These are phyloP conservation scores for Eclectus roratus DNA, from an alignment of 2,113 vertebrate species.

Conservation along the genomic window DNA sequence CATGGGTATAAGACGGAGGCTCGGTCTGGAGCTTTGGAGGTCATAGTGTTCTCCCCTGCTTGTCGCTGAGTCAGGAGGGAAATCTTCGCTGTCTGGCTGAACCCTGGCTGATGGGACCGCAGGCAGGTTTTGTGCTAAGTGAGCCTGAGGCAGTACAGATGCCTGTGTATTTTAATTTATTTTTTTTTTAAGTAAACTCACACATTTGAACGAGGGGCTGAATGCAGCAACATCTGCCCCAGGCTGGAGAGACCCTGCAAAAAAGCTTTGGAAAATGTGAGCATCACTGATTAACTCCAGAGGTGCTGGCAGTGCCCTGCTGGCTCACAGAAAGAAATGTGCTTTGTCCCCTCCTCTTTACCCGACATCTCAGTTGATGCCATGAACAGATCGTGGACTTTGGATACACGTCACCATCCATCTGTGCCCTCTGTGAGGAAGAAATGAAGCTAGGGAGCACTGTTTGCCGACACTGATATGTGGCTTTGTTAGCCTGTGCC, in stretches of 20 bases:
- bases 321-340: not conserved
- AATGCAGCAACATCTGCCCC: not conserved
- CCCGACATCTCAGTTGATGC: not conserved
- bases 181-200: not conserved
- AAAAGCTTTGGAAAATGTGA: not conserved
- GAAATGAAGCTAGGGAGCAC: not conserved
- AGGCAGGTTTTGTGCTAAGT: not conserved
- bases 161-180: not conserved
- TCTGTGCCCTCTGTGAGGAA: not conserved
- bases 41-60: not conserved
- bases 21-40: not conserved
- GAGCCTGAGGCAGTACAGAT: not conserved
- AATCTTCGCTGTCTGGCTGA: not conserved
- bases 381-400: not conserved
- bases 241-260: not conserved
- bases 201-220: not conserved
- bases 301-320: too few relatives aligned
- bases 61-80: not conserved
- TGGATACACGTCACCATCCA: fast-evolving
- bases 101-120: not conserved
- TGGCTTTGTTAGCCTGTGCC: not conserved
- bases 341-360: not conserved
- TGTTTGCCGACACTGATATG: not conserved
- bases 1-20: fast-evolving
- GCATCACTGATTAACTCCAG: not conserved